Evolutionary conservation across 2,113 vertebrate species (phyloP).

Genomic region (Corythornis vintsioides): DNA sequence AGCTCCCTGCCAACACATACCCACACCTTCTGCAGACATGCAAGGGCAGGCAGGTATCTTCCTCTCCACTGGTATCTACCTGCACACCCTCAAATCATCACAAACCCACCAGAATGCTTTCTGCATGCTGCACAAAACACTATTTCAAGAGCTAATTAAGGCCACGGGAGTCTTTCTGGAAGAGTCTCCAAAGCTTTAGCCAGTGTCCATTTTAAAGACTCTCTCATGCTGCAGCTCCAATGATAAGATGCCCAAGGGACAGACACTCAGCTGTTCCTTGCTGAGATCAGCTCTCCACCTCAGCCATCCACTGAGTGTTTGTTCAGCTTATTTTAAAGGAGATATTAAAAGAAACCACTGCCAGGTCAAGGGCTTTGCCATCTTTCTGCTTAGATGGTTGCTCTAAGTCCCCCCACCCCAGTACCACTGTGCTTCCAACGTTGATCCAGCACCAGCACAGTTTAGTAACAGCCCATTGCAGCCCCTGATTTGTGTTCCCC

Average conservation of each 20-base stretch:
- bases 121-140: background rate
- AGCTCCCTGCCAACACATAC: background rate
- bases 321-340: slow-evolving; percentile 32
- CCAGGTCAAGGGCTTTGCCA: background rate
- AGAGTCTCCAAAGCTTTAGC: background rate
- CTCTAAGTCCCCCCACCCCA: background rate
- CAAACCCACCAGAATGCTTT: background rate
- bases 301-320: background rate
- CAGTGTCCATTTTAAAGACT: background rate
- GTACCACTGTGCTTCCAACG: background rate
- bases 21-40: background rate
- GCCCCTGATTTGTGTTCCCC: background rate
- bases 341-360: background rate
- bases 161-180: background rate
- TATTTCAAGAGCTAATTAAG: background rate
- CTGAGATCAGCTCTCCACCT: slow-evolving; percentile 36
- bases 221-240: background rate
- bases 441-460: accelerated
- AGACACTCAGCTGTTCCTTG: background rate
- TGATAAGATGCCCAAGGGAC: background rate
- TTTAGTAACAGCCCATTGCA: background rate
- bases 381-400: background rate
- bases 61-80: background rate
- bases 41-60: background rate
- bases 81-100: background rate